phyloP scores from a whole-genome alignment of 2,888 invertebrate genomes.

The Elysia crispata region DNA sequence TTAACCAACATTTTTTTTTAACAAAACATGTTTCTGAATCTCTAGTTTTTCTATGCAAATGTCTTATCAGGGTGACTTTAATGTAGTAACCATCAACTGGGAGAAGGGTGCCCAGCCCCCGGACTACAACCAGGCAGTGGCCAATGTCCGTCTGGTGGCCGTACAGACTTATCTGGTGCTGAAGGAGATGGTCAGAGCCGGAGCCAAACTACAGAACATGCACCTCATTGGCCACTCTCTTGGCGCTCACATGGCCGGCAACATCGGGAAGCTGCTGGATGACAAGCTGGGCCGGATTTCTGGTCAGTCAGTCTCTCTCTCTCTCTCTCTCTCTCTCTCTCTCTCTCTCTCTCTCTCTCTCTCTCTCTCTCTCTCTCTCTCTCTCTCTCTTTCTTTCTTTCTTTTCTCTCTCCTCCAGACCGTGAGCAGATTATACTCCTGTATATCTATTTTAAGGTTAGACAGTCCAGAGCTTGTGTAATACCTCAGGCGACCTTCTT shows the following conservation, averaged over 20 bases:
- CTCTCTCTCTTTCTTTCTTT: too few relatives aligned
- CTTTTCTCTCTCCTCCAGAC: too few relatives aligned
- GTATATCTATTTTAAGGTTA: too few relatives aligned
- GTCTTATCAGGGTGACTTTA: slow-evolving; percentile 55
- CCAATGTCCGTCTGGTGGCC: slow-evolving; percentile 91
- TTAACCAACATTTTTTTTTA: too few relatives aligned
- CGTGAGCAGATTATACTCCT: too few relatives aligned
- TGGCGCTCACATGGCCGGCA: slow-evolving; percentile 68
- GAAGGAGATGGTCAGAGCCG: slow-evolving; percentile 53
- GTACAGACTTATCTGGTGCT: slow-evolving; percentile 84
- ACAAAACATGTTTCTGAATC: too few relatives aligned
- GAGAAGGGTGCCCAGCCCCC: slow-evolving; percentile 62
- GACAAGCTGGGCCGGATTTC: slow-evolving; percentile 62
- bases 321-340: too few relatives aligned
- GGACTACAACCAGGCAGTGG: slow-evolving; percentile 91
- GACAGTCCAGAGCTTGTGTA: too few relatives aligned
- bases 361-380: too few relatives aligned
- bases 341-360: too few relatives aligned
- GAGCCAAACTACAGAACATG: slow-evolving; percentile 53
- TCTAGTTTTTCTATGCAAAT: too few relatives aligned
- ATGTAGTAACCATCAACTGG: slow-evolving; percentile 66
- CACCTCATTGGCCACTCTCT: slow-evolving; percentile 69
- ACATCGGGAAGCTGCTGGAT: slow-evolving; percentile 78
- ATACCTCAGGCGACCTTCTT: too few relatives aligned
- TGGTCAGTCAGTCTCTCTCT: slow-evolving; percentile 54